phyloP scores from a whole-genome alignment of 2,888 invertebrate species.

The Dryobotodes eremita region DNA sequence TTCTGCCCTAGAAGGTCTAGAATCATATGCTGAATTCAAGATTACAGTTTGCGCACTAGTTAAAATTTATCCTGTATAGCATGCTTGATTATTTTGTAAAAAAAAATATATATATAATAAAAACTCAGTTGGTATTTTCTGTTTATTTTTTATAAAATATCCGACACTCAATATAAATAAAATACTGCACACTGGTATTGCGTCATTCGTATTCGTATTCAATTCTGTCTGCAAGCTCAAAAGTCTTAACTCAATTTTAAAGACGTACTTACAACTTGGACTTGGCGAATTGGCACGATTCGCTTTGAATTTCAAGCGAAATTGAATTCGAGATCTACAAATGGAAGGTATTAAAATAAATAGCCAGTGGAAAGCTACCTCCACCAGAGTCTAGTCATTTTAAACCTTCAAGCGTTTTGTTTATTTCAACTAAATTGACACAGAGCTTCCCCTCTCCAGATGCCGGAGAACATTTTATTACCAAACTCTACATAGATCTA shows the following conservation, averaged over 20 bases:
- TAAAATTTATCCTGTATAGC: too few relatives aligned
- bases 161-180: background rate
- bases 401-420: constrained; percentile 37
- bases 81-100: background rate
- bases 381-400: background rate
- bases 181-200: background rate
- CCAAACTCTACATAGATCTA: constrained; percentile 50
- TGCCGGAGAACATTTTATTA: constrained; percentile 59
- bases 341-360: constrained; percentile 3
- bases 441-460: constrained; percentile 21
- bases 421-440: constrained; percentile 54
- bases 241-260: constrained; percentile 15
- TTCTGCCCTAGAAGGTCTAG: too few relatives aligned
- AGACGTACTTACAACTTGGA: constrained; percentile 16
- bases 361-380: background rate
- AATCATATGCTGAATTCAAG: too few relatives aligned
- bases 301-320: constrained; percentile 18
- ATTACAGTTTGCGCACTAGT: too few relatives aligned
- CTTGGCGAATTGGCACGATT: background rate
- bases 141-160: background rate
- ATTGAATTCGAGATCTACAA: background rate
- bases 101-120: too few relatives aligned
- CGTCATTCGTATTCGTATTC: background rate
- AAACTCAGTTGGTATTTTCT: background rate
- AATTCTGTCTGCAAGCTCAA: background rate